Evolutionary conservation across 1,140 invertebrate species (phyloP).

Genomic region (Aphelenchoides avenae): DNA sequence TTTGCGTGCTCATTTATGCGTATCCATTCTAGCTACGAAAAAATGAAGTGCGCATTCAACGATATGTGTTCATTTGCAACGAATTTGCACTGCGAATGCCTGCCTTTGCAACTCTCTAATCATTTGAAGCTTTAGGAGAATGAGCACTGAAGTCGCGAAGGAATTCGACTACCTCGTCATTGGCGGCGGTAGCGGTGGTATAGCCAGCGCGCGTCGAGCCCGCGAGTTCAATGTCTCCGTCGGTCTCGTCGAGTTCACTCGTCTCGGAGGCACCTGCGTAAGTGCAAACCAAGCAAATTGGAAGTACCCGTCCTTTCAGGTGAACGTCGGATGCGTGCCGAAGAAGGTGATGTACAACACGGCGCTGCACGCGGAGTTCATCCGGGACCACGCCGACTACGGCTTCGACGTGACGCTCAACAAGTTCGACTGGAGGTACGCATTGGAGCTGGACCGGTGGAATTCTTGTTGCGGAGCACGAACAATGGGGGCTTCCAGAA

Average conservation of each 20-base stretch:
- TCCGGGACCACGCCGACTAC: conserved; percentile 61
- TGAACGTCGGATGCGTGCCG: conserved; percentile 67
- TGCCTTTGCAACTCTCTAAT: no score
- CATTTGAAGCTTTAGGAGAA: conserved; percentile 7
- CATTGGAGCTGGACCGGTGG: no score
- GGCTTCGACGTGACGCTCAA: conserved; percentile 64
- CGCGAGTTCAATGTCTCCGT: conserved; percentile 64
- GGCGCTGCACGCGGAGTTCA: conserved; percentile 63
- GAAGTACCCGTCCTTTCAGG: conserved; percentile 58
- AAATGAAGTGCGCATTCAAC: no score
- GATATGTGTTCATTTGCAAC: no score
- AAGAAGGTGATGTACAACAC: conserved; percentile 67
- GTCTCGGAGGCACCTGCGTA: conserved; percentile 66
- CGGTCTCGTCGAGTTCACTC: conserved; percentile 62
- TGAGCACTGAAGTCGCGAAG: no score
- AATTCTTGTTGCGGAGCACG: no score
- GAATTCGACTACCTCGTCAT: conserved; percentile 65
- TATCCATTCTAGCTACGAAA: no score
- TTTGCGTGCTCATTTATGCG: no score
- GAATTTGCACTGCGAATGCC: no score
- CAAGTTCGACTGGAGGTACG: conserved; percentile 64
- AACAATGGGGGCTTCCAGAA: no score
- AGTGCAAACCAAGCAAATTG: conserved; percentile 43
- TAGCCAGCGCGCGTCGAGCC: conserved; percentile 65
- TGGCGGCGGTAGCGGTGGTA: conserved; percentile 65